Percentiles rank a stretch among this genome's conserved stretches.
phyloP scores from a whole-genome alignment of 2,888 invertebrate species.

The Caenorhabditis parvicauda region DNA sequence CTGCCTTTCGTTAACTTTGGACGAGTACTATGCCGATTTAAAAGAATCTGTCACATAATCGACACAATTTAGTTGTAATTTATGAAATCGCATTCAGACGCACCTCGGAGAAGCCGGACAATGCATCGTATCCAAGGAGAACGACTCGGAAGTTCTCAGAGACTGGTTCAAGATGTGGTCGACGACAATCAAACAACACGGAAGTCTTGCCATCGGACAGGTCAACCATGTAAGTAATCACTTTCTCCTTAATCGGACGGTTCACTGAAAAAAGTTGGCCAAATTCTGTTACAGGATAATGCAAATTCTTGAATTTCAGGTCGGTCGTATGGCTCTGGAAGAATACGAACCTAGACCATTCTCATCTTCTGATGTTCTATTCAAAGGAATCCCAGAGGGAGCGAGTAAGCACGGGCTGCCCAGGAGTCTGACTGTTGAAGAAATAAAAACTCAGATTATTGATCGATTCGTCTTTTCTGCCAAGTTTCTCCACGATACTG shows the following conservation, averaged over 20 bases:
- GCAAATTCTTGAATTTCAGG: too few species aligned
- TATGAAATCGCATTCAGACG: too few species aligned
- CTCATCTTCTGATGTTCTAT: conserved; percentile 30
- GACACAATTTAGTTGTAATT: too few species aligned
- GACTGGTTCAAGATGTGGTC: conserved; percentile 12
- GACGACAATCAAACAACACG: conserved; percentile 25
- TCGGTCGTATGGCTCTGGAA: conserved; percentile 32
- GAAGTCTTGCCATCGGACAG: conserved; percentile 40
- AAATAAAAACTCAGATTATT: conserved; percentile 36
- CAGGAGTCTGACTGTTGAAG: conserved; percentile 24
- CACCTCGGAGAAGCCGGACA: conserved; percentile 40
- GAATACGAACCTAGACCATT: conserved; percentile 26
- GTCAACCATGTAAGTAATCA: conserved; percentile 27
- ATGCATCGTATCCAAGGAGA: conserved; percentile 29
- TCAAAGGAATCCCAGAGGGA: background rate
- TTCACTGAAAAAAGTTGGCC: background rate
- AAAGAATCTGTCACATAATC: too few species aligned
- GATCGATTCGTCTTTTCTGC: conserved; percentile 29
- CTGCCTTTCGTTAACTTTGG: too few species aligned
- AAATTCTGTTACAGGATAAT: too few species aligned
- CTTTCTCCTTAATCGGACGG: conserved; percentile 12
- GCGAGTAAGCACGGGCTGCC: conserved; percentile 26
- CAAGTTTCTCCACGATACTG: conserved; percentile 13
- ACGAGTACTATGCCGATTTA: too few species aligned
- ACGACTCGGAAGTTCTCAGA: conserved; percentile 12